phyloP scores from a whole-genome alignment of 2,113 vertebrate species.

The Alligator mississippiensis region DNA sequence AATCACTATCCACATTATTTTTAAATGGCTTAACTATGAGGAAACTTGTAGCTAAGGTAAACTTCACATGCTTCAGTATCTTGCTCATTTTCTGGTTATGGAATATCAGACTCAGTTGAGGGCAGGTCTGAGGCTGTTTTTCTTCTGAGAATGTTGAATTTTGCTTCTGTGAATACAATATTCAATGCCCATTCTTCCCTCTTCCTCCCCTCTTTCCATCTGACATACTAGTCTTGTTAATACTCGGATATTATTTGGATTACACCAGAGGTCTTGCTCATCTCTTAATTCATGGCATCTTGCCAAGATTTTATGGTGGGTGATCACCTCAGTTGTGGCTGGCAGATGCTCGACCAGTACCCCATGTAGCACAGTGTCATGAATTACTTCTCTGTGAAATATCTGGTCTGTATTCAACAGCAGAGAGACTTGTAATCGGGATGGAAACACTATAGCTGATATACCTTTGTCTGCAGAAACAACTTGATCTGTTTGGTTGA shows the following conservation, averaged over 20 bases:
- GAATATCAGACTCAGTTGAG: background rate
- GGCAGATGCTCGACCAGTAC: background rate
- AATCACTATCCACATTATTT: background rate
- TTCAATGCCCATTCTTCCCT: background rate
- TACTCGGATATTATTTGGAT: background rate
- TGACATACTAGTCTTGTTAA: background rate
- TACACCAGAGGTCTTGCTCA: background rate
- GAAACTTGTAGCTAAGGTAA: background rate
- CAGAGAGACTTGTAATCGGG: background rate
- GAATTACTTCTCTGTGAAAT: background rate
- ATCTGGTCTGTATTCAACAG: background rate
- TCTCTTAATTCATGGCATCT: background rate
- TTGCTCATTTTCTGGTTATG: background rate
- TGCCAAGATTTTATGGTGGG: background rate
- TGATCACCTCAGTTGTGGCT: background rate
- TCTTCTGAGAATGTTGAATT: background rate
- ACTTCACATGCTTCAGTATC: background rate
- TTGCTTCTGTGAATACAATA: background rate
- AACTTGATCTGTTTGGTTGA: background rate
- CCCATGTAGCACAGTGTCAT: background rate
- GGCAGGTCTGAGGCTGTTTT: background rate
- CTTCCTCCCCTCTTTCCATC: background rate
- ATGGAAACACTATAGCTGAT: background rate
- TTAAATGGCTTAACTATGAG: background rate
- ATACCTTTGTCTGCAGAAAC: background rate